phyloP scores from a whole-genome alignment of 2,113 vertebrate genomes.

The Glaucidium brasilianum region DNA sequence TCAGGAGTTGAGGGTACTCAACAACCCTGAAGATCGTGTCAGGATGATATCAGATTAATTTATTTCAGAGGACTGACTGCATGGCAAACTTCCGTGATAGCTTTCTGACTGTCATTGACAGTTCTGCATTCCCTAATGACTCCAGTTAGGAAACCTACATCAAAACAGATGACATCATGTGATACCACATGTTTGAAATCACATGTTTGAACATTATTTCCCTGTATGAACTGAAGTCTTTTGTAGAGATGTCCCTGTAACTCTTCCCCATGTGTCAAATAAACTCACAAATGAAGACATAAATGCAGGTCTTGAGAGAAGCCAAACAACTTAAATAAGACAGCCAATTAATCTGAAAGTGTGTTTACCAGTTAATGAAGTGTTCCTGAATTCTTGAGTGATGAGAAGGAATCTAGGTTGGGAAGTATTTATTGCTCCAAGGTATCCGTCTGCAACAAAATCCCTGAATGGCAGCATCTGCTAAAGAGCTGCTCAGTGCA shows the following conservation, averaged over 20 bases:
- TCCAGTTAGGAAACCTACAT: not conserved
- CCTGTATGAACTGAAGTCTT: not conserved
- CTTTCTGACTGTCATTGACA: not conserved
- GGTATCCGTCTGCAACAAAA: not conserved
- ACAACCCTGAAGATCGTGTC: accelerated
- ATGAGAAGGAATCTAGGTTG: not conserved
- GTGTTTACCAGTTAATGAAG: not conserved
- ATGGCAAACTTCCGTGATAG: not conserved
- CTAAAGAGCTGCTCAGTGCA: not conserved
- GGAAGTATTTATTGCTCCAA: not conserved
- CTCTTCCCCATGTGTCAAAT: not conserved
- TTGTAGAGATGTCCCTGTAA: not conserved
- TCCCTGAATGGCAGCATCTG: not conserved
- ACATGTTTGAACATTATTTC: not conserved
- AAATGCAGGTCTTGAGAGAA: not conserved
- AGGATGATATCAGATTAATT: not conserved
- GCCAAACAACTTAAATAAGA: not conserved
- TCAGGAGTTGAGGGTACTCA: not conserved
- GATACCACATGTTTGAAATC: not conserved
- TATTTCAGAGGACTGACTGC: not conserved
- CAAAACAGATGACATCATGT: not conserved
- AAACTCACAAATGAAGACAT: not conserved
- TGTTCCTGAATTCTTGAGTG: not conserved
- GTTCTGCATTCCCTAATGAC: not conserved
- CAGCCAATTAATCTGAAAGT: not conserved